Evolutionary conservation across 2,797 vertebrate genomes (phyloP), one percentile per base, ranked within the genome.

Genomic region (Rhinogobio ventralis): DNA sequence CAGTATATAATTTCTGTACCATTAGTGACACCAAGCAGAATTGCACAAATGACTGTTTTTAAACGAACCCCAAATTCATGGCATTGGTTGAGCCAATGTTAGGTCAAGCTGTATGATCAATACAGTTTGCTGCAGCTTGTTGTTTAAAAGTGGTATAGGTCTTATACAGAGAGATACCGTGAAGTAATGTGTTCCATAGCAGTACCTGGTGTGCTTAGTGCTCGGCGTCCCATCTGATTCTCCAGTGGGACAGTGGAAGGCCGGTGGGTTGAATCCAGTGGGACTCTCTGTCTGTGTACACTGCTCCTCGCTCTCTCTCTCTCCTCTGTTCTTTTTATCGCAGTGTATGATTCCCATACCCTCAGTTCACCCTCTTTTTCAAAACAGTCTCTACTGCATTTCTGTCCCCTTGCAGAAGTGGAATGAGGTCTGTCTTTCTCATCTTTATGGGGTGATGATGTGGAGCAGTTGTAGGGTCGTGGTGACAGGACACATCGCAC

Each of bases 401-500:
- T 49, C 39, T 42, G 46, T 66, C 14, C 53, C 49, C 28, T 64
- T 62, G 66, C 39, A 20, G 76, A 42, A 74, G 76, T 25, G 46
- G 85, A 82, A 45, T 42, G 62, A 66, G 78, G 15, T 30, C 85
- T 77, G 42, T 86, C 60, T 5, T 46, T 79, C 23, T 80, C 79
- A 4, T 71, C 77, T 76, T 85, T 86, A 20, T 51, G 82, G 36
- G 46, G 25, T 33, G 28, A 62, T 69, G 79, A 77, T 46, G n/a
- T 28, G n/a, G 28, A 53, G 76, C 84, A 49, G 45, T 81, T 85
- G 39, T 64, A 46, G 20, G 83, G 82, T 67, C 87, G 82, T 71
- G 79, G 80, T 53, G 86, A 71, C 39, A 90, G 85, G 53, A 86
- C 86, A 55, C 87, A 89, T 72, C 25, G 83, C 45, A 74, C 88